Base-by-base conservation (phyloP, 1,140 invertebrate species). In the Meloidogyne exigua region DNA sequence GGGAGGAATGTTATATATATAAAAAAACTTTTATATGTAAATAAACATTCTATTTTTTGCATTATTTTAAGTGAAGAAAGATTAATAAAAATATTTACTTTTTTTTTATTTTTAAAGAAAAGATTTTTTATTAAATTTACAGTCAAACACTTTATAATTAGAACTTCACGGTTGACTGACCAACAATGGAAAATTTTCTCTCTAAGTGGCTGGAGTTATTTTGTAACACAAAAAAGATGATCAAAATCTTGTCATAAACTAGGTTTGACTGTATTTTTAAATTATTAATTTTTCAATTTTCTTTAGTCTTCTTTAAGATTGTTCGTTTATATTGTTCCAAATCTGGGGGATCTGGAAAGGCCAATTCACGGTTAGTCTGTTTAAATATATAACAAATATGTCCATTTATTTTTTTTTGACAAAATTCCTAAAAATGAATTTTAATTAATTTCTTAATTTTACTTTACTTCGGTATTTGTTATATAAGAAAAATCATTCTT, bases 381-480 rank as follows among this genome's bases (percentile, higher is more conserved):
- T 65, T 23, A 65, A 73, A 73, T 65, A 73, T 49, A 32, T 73
- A 73, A 64, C 72, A 73, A 28, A 65, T 73, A 36, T 57, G 64
- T 36, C 72, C 72, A 64, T 73, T 73, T 21, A 73, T 32, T 32
- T 73, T 26, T 15, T 65, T 57, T 64, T 73, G 72, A 21, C 72
- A 73, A n/a, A 65, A 73, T 21, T 73, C 72, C 72, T 73, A 10
- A 28, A 44, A 44, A 13, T 21, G 21, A 21, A 71, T 21, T 62
- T 26, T 4, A 62, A 9, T 32, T 2, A 12, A 57, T n/a, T n/a
- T 73, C 65, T 57, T 7, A 26, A 26, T n/a, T n/a, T n/a, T n/a
- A 15, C 13, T n/a, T 13, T 4, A 73, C 72, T 10, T 73, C 72
- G 13, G 72, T 73, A 39, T 73, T 73, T 12, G 72, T 62, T 21